phyloP scores from a whole-genome alignment of 1,140 invertebrate genomes.

The Lutraria rhynchaena region DNA sequence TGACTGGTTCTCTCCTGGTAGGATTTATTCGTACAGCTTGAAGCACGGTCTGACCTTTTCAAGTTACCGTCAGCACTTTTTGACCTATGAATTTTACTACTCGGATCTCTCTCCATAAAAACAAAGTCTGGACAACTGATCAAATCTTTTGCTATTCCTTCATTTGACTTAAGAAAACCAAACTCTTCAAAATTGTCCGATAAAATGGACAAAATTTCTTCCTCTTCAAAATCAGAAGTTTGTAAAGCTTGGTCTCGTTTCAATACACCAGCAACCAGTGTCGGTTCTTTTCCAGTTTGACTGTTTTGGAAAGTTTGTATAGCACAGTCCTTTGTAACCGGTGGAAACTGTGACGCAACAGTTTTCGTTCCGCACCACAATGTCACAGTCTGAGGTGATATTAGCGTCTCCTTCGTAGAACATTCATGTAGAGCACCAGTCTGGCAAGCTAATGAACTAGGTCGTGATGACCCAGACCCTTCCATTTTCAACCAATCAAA shows the following conservation, averaged over 20 bases:
- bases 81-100: constrained; percentile 62
- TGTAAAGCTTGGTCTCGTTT: constrained; percentile 66
- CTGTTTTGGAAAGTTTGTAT: constrained; percentile 73
- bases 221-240: constrained; percentile 65
- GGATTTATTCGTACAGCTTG: constrained; percentile 15
- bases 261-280: not conserved
- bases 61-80: constrained; percentile 63
- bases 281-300: constrained; percentile 13
- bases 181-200: constrained; percentile 68
- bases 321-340: constrained; percentile 74
- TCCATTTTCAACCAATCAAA: constrained; percentile 70
- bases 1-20: constrained; percentile 17
- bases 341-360: constrained; percentile 78
- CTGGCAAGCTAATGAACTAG: constrained; percentile 53
- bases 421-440: constrained; percentile 36
- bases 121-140: constrained; percentile 25
- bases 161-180: constrained; percentile 45
- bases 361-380: constrained; percentile 79
- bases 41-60: not conserved
- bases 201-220: constrained; percentile 72
- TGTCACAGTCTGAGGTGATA: constrained; percentile 75
- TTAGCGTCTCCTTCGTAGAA: constrained; percentile 63
- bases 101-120: not conserved
- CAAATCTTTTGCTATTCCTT: constrained; percentile 45
- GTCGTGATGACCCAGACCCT: constrained; percentile 31